Conservation (phyloP, 1,140 invertebrate genomes). For the Drosophila willistoni region DNA sequence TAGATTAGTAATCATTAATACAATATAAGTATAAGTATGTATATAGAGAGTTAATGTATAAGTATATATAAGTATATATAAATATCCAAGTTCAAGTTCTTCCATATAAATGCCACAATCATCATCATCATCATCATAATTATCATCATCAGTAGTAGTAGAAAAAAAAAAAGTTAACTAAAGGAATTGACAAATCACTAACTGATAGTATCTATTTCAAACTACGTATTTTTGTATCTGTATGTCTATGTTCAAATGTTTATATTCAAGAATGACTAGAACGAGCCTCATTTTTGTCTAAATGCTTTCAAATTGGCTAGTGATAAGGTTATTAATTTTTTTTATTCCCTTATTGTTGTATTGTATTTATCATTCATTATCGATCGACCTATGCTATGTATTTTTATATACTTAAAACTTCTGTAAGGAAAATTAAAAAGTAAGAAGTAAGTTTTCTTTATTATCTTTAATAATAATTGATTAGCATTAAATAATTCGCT, state of each 20-base stretch:
- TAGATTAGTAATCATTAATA: slow-evolving; percentile 67
- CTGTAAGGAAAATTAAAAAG: too few relatives aligned
- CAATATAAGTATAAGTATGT: slow-evolving; percentile 63
- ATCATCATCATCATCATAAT: slow-evolving; percentile 23
- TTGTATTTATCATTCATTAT: slow-evolving; percentile 17
- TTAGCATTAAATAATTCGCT: neutral
- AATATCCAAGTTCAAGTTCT: slow-evolving; percentile 60
- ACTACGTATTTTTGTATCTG: slow-evolving; percentile 35
- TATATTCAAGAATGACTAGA: slow-evolving; percentile 28
- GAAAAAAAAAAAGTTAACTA: slow-evolving; percentile 44
- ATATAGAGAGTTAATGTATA: slow-evolving; percentile 56
- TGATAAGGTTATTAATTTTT: slow-evolving; percentile 70
- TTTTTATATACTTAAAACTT: neutral
- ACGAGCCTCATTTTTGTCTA: slow-evolving; percentile 22
- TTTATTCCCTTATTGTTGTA: slow-evolving; percentile 38
- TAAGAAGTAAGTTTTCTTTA: too few relatives aligned
- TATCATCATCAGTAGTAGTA: slow-evolving; percentile 41
- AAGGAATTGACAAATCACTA: slow-evolving; percentile 47
- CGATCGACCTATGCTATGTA: neutral
- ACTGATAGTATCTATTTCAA: slow-evolving; percentile 43
- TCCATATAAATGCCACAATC: slow-evolving; percentile 49
- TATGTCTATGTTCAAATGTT: slow-evolving; percentile 50
- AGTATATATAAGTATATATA: slow-evolving; percentile 45
- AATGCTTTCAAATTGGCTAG: slow-evolving; percentile 76
- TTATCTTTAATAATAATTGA: neutral